Base-by-base conservation (phyloP, 2,888 invertebrate species). In the Phoenoteleia sp. region DNA sequence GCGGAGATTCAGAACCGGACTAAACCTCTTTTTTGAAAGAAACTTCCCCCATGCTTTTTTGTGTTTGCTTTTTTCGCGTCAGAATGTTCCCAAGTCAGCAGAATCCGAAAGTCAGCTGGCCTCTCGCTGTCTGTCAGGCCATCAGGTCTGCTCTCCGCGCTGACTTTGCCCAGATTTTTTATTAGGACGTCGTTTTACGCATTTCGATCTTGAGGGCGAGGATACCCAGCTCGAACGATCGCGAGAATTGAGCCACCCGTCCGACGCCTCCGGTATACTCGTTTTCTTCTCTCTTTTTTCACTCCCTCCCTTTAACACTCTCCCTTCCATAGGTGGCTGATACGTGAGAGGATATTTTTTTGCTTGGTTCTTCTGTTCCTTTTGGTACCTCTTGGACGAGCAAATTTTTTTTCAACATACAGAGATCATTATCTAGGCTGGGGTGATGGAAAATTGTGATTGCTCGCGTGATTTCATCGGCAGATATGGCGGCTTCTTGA, bases 401-500 rank as follows among this genome's bases (percentile, higher is more conserved):
- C 79, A 72, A 79, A 39, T 62, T 86, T 80, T 76, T 80, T 81
- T 80, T 77, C 74, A 86, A 81, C 83, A 11, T 27, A 74, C 83
- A 74, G 80, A 84, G 83, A 85, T 86, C 66, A 49, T 82, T 82
- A 82, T 82, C 79, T 52, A n/a, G 33, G 80, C 74, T 80, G 80
- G 80, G 66, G 64, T 75, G 72, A 80, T 67, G 84, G 71, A 76
- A 84, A 84, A 80, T 76, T 80, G 80, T 49, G 75, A 81, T 82
- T 66, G 82, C 84, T 76, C 75, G 76, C 75, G 75, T 79, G 84
- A 80, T 84, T 71, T 62, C 72, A 67, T 74, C 67, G 67, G 79
- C 79, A 79, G 81, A 81, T 81, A 76, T 81, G 81, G 79, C 84
- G 84, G 79, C 84, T 69, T 80, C 75, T 79, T 80, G 79, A 82